Base-by-base conservation (phyloP, 2,113 vertebrate species). In the Rhizomys pruinosus region DNA sequence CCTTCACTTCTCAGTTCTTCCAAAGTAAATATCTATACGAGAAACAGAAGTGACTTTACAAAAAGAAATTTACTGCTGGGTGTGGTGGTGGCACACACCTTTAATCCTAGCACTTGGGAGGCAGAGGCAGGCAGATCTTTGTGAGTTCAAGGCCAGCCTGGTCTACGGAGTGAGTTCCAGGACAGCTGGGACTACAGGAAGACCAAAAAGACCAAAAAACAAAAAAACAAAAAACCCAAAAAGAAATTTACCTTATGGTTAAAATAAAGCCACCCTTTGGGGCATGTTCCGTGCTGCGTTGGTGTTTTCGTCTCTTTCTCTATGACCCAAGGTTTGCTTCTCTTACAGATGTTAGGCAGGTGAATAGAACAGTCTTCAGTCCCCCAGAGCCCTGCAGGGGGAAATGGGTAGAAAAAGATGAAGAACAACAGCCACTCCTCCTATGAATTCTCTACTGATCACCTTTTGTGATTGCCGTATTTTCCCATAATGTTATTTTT, bases 221-320 rank as follows among this genome's bases (percentile, higher is more conserved):
- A n/a, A n/a, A n/a, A n/a, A n/a, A n/a, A n/a, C n/a, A n/a, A n/a
- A n/a, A n/a, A n/a, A n/a, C n/a, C n/a, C 29, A 42, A 81, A 93
- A 87, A 76, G 32, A 63, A 84, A 7, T 90, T 97, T 97, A 99
- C 99, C 99, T 99, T 99, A 94, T 98, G 98, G 97, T 98, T 98
- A 90, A 99, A 99, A 96, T 99, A 99, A 1, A 99, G 96, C 99
- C 99, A 99, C 94, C 98, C 98, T 96, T 98, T 98, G 3, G 99
- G 99, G 97, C 99, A 99, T 1, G 90, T 92, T 94, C 98, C 99
- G 10, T 98, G 97, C 87, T 98, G 98, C 0, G 98, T 94, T 23
- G 99, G 98, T 72, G 96, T 97, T 29, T 98, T 97, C 52, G 97
- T 97, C 94, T 99, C 88, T 89, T 97, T 98, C 85, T 98, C 99